Evolutionary conservation across 2,888 invertebrate genomes (phyloP).

Genomic region (Pediacus dermestoides): DNA sequence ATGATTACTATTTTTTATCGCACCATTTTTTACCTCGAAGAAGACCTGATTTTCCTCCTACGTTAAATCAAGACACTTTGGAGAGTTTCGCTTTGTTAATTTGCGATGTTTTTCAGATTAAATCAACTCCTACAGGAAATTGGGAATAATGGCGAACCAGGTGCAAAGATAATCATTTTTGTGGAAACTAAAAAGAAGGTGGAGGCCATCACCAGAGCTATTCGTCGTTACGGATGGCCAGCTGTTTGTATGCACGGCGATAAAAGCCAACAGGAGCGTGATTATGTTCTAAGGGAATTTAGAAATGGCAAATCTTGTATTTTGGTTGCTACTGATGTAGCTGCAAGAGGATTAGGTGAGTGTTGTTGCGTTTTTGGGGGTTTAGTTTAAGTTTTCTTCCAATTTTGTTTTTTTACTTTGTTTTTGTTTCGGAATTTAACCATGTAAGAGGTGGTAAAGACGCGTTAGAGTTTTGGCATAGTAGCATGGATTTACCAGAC

Average conservation of each 20-base stretch:
- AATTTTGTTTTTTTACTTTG: constrained; percentile 1
- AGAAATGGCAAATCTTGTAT: constrained; percentile 83
- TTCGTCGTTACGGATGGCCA: constrained; percentile 72
- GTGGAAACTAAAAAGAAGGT: constrained; percentile 93
- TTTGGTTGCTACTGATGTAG: constrained; percentile 96
- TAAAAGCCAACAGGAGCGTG: constrained; percentile 91
- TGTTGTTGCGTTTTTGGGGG: constrained; percentile 34
- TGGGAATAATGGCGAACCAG: constrained; percentile 72
- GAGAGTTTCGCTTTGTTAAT: not conserved
- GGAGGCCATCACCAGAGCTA: constrained; percentile 72
- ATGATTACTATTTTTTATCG: constrained; percentile 11
- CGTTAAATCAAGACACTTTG: not conserved
- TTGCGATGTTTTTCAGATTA: constrained; percentile 54
- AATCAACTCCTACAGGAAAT: constrained; percentile 76
- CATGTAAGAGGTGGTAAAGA: too few relatives aligned
- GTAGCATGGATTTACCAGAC: constrained; percentile 48
- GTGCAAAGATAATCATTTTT: constrained; percentile 92
- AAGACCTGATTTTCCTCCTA: constrained; percentile 22
- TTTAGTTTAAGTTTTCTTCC: not conserved
- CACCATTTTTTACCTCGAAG: constrained; percentile 23
- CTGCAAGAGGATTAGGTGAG: constrained; percentile 93
- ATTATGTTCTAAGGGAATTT: constrained; percentile 88
- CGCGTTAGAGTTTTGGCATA: constrained; percentile 24
- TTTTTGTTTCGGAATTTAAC: too few relatives aligned
- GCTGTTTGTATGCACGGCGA: constrained; percentile 92